Evolutionary conservation across 2,113 vertebrate genomes (phyloP), one percentile per base, ranked within the genome.

Genomic region (Dipodomys spectabilis): DNA sequence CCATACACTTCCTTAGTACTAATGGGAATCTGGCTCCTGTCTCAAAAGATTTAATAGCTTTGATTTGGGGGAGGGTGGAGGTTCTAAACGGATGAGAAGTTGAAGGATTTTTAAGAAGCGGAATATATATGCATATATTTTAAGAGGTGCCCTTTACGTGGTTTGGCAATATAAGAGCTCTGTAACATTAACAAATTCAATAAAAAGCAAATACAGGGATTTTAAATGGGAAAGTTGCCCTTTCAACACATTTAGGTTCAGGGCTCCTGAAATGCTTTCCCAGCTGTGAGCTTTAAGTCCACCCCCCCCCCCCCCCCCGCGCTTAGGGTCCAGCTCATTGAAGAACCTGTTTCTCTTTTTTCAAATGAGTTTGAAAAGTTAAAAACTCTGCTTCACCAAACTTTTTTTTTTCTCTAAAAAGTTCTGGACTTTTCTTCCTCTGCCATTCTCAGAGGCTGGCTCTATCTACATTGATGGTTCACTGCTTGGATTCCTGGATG

Each of bases 1-100:
- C 32, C 10, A 67, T 28, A 49, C 6, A 25, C 19, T 10, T n/a
- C 32, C 13, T 69, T 49, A 45, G 18, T 11, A 28, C 13, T 35
- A 45, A 83, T 15, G 49, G 6, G 13, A 91, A 45, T 35, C n/a
- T 44, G 77, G 20, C 27, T 78, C 35, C 86, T 86, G 65, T 80
- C 84, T 84, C 74, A 65, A 68, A 86, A 77, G 79, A 23, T 86
- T 85, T 90, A 77, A 78, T 22, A 60, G 32, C 64, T 74, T 88
- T 0, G 1, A 22, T 65, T 88, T 85, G 82, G 30, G 62, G 19
- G n/a, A 91, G 39, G 6, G 1, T 69, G 79, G 77, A 0, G 27
- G 53, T 57, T 57, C 53, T 57, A 57, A 57, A 53, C 13, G 32
- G 39, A 85, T 2, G 1, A 27, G 64, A 79, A 28, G 32, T 35